phyloP scores from a whole-genome alignment of 2,113 vertebrate species.

The Scomber japonicus region DNA sequence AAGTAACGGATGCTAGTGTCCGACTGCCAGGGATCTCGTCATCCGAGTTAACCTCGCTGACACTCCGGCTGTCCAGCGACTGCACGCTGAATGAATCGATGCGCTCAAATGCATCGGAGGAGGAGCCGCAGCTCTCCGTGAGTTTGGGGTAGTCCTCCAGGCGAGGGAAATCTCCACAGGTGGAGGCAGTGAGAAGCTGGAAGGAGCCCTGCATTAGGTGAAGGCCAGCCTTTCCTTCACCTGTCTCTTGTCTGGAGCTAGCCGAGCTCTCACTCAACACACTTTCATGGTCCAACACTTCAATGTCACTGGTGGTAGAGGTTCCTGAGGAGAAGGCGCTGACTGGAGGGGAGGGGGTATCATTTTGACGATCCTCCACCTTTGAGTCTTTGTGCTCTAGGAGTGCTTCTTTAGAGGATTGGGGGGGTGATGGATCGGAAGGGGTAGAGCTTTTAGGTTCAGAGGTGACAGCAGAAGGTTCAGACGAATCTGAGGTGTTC shows the following conservation, averaged over 20 bases:
- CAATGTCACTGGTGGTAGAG: conserved; percentile 98
- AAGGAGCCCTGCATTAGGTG: conserved; percentile 98
- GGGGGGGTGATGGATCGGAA: conserved; percentile 68
- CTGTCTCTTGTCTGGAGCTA: conserved; percentile 93
- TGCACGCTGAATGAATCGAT: conserved; percentile 98
- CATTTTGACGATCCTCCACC: conserved; percentile 94
- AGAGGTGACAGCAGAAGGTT: conserved; percentile 33
- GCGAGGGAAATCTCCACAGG: conserved; percentile 91
- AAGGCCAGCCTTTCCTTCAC: conserved; percentile 92
- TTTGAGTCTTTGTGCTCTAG: conserved; percentile 92
- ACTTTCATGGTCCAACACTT: conserved; percentile 98
- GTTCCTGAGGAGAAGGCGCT: conserved; percentile 98
- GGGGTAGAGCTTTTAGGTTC: conserved; percentile 60
- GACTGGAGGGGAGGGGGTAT: conserved; percentile 96
- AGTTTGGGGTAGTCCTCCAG: conserved; percentile 96
- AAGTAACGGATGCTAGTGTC: conserved; percentile 86
- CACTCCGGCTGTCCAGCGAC: conserved; percentile 96
- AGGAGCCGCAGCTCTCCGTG: conserved; percentile 95
- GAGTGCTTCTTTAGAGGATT: conserved; percentile 84
- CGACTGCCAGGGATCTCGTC: conserved; percentile 93
- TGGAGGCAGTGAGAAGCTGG: conserved; percentile 95
- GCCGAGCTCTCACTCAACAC: conserved; percentile 98
- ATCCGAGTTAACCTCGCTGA: conserved; percentile 98
- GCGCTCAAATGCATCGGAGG: conserved; percentile 97
- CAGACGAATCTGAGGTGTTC: conserved; percentile 45